These are phyloP conservation scores for Cydia splendana DNA, from an alignment of 1,140 invertebrate genomes.

Conservation along the genomic window DNA sequence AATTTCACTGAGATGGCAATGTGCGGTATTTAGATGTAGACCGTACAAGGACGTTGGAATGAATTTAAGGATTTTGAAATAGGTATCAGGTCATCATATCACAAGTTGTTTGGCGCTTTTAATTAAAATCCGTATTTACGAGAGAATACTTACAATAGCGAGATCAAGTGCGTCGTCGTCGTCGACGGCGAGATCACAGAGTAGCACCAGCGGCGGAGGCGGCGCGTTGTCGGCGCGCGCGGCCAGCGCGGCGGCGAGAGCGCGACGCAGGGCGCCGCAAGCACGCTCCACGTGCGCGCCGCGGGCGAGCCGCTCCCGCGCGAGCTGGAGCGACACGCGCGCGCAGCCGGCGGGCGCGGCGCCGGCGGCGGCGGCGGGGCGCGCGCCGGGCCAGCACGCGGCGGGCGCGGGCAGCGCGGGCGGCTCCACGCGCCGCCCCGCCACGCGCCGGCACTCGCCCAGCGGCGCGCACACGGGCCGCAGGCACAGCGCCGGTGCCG, in stretches of 20 bases:
- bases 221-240: constrained; percentile 62
- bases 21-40: no score
- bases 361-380: constrained; percentile 83
- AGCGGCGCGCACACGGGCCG: constrained; percentile 87
- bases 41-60: no score
- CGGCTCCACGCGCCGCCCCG: constrained; percentile 87
- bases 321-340: constrained; percentile 87
- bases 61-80: no score
- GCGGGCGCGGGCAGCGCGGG: constrained; percentile 86
- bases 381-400: constrained; percentile 89
- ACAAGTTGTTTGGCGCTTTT: no score
- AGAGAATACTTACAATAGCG: constrained; percentile 86
- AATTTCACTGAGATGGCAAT: no score
- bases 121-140: not conserved
- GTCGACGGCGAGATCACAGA: constrained; percentile 90
- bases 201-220: constrained; percentile 84
- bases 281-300: constrained; percentile 90
- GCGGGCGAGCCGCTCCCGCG: constrained; percentile 83
- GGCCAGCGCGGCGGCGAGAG: constrained; percentile 83
- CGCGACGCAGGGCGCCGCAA: constrained; percentile 85
- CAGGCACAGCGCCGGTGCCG: constrained; percentile 87
- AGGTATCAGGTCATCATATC: no score
- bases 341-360: constrained; percentile 87
- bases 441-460: constrained; percentile 89
- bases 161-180: constrained; percentile 92